These are phyloP conservation scores for Calephelis perditalis DNA, from an alignment of 2,888 invertebrate genomes.

Conservation along the genomic window DNA sequence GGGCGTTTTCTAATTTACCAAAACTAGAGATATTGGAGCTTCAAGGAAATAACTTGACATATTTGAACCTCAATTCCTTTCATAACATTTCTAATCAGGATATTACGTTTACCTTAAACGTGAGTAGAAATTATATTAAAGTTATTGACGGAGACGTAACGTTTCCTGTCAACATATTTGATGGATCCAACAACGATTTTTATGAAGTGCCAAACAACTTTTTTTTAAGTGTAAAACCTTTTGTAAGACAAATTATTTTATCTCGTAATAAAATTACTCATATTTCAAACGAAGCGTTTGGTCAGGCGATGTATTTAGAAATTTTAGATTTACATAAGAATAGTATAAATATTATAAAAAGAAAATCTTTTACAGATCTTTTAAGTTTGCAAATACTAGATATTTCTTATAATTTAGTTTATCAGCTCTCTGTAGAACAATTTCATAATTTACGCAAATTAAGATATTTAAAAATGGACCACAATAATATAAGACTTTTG, in stretches of 20 bases:
- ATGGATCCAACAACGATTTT: constrained; percentile 83
- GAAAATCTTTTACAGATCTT: constrained; percentile 87
- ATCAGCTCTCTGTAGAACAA: constrained; percentile 87
- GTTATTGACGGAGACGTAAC: constrained; percentile 65
- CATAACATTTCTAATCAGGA: constrained; percentile 82
- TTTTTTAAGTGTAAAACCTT: constrained; percentile 80
- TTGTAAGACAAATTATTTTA: constrained; percentile 83
- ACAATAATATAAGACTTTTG: constrained; percentile 84
- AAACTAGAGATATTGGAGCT: constrained; percentile 88
- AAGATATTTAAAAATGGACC: constrained; percentile 84
- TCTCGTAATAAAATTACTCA: constrained; percentile 85
- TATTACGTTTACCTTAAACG: constrained; percentile 84
- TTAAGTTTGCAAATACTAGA: constrained; percentile 87
- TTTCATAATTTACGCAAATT: constrained; percentile 87
- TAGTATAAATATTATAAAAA: constrained; percentile 83
- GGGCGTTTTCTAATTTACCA: constrained; percentile 86
- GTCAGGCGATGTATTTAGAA: constrained; percentile 83
- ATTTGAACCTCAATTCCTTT: constrained; percentile 83
- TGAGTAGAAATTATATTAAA: constrained; percentile 83
- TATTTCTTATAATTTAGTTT: constrained; percentile 85
- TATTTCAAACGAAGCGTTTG: constrained; percentile 86
- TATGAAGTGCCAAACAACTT: constrained; percentile 81
- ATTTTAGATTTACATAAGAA: constrained; percentile 86
- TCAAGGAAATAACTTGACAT: constrained; percentile 86
- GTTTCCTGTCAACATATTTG: constrained; percentile 82